Percentiles rank a stretch among this genome's conserved stretches.
Conservation (phyloP, 2,113 vertebrate species). For the Copsychus sechellarum region DNA sequence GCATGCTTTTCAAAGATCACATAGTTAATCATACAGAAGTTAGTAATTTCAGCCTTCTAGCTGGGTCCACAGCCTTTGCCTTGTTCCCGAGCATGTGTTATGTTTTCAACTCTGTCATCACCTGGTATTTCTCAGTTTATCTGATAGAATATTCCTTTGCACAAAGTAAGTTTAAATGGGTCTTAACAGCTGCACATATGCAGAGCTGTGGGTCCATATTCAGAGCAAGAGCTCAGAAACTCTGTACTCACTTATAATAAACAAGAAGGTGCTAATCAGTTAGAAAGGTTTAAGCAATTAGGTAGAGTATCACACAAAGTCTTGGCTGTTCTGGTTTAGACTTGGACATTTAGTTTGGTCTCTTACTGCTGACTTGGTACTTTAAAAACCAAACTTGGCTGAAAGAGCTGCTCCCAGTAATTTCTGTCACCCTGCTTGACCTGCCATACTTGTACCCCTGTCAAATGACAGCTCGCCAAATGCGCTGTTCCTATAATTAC, state of each 20-base stretch:
- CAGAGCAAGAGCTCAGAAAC: neutral
- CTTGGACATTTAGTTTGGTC: neutral
- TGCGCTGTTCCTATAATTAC: neutral
- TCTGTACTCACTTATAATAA: neutral
- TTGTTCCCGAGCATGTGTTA: neutral
- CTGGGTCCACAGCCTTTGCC: neutral
- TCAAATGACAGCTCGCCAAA: constrained; percentile 6
- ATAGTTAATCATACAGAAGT: neutral
- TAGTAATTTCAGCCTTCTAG: neutral
- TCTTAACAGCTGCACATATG: neutral
- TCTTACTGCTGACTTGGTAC: neutral
- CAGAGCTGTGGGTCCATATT: neutral
- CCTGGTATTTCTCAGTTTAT: neutral
- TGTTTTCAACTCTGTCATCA: neutral
- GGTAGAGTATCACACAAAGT: neutral
- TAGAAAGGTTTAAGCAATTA: neutral
- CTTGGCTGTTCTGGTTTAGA: neutral
- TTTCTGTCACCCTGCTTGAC: constrained; percentile 20
- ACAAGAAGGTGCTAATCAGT: neutral
- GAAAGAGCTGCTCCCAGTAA: neutral
- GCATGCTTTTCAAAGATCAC: neutral
- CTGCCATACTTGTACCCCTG: neutral
- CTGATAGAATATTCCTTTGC: neutral
- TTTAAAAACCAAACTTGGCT: neutral
- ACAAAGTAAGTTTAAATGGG: neutral